Percentiles rank a stretch among this genome's conserved stretches.
phyloP scores from a whole-genome alignment of 2,888 invertebrate genomes.

The Agonum fuliginosum region DNA sequence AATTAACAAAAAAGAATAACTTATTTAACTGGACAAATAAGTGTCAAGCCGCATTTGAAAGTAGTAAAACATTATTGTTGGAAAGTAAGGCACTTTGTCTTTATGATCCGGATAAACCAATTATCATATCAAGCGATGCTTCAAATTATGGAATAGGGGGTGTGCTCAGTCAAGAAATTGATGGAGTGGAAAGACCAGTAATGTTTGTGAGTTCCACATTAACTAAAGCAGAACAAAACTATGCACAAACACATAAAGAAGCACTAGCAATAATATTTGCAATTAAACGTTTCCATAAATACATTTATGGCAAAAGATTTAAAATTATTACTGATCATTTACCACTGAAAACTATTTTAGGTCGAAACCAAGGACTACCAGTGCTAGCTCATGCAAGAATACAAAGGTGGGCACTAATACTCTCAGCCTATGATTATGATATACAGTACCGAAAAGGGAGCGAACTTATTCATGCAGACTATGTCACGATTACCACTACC shows the following conservation, averaged over 20 bases:
- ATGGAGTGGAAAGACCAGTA: slow-evolving; percentile 39
- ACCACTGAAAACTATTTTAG: slow-evolving; percentile 53
- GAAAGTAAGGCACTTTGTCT: background rate
- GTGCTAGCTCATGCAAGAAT: slow-evolving; percentile 41
- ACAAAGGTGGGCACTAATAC: slow-evolving; percentile 38
- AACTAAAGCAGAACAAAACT: slow-evolving; percentile 44
- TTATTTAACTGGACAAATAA: background rate
- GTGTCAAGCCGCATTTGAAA: background rate
- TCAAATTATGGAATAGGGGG: slow-evolving; percentile 53
- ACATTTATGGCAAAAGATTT: slow-evolving; percentile 47
- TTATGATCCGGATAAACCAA: background rate
- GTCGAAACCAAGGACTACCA: slow-evolving; percentile 35
- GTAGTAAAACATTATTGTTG: background rate
- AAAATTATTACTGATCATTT: slow-evolving; percentile 55
- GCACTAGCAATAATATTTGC: slow-evolving; percentile 59
- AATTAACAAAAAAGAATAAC: too few species aligned
- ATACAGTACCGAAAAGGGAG: slow-evolving; percentile 3
- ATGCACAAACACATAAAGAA: slow-evolving; percentile 33
- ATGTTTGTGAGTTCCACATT: slow-evolving; percentile 54
- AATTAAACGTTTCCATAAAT: slow-evolving; percentile 52
- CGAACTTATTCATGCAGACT: background rate
- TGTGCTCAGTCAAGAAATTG: slow-evolving; percentile 56
- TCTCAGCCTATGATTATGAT: slow-evolving; percentile 50
- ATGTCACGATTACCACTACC: too few species aligned
- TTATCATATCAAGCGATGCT: background rate